Percentiles rank a stretch among this genome's conserved stretches.
These are phyloP conservation scores for Drosophila ercepeae DNA, from an alignment of 1,140 invertebrate species.

Conservation along the genomic window DNA sequence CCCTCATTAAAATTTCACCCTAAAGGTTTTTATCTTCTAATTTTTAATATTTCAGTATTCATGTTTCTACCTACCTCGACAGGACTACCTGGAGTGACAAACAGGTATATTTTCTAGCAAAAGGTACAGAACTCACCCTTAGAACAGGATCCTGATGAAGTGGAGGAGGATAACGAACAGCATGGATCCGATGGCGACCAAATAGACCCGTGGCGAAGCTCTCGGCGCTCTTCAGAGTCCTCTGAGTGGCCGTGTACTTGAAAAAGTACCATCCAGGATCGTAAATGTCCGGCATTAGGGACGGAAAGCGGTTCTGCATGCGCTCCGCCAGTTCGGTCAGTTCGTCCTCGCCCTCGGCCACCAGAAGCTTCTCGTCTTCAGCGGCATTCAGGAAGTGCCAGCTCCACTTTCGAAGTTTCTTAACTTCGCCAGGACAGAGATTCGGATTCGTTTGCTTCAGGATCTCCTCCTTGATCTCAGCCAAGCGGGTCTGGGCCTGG, in stretches of 20 bases:
- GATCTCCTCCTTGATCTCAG: constrained; percentile 84
- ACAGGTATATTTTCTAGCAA: neutral
- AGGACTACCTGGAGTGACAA: neutral
- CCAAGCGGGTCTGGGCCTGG: constrained; percentile 84
- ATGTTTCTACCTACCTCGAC: neutral
- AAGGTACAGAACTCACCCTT: constrained; percentile 85
- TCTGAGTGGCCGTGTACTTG: constrained; percentile 89
- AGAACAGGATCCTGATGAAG: constrained; percentile 88
- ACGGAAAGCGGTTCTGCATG: constrained; percentile 87
- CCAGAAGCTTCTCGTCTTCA: constrained; percentile 86
- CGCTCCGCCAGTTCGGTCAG: constrained; percentile 87
- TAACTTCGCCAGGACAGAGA: constrained; percentile 76
- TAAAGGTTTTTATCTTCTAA: too few relatives aligned
- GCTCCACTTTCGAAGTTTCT: constrained; percentile 85
- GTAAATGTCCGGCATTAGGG: constrained; percentile 86
- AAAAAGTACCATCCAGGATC: constrained; percentile 87
- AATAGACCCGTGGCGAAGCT: constrained; percentile 90
- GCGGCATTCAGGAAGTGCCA: constrained; percentile 72
- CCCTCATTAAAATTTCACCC: too few relatives aligned
- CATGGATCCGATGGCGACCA: constrained; percentile 86
- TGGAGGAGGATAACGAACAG: constrained; percentile 87
- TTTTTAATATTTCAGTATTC: neutral
- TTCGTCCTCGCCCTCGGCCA: constrained; percentile 88
- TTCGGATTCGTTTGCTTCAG: constrained; percentile 66
- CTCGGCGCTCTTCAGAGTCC: constrained; percentile 89